Evolutionary conservation across 2,888 invertebrate genomes (phyloP).

Genomic region (Lochmaea crataegi): DNA sequence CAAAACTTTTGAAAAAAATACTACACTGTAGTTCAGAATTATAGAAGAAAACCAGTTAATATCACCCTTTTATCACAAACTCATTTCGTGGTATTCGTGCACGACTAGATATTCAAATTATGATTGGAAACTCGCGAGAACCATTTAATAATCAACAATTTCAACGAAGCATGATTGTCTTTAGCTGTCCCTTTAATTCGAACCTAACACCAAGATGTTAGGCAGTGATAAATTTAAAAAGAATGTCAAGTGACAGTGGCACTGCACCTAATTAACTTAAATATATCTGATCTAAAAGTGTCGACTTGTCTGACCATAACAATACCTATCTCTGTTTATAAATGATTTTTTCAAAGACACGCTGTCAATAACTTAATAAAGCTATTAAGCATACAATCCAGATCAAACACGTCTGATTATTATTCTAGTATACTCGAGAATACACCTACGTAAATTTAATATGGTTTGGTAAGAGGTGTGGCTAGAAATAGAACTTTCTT

Average conservation of each 20-base stretch:
- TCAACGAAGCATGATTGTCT: neutral
- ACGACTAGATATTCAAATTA: neutral
- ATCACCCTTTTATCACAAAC: neutral
- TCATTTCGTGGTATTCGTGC: neutral
- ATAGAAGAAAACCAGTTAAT: neutral
- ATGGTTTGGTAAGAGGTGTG: neutral
- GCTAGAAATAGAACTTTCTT: neutral
- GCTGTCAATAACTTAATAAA: constrained; percentile 36
- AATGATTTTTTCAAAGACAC: constrained; percentile 44
- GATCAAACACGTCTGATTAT: constrained; percentile 25
- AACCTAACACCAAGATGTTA: constrained; percentile 24
- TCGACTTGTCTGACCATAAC: constrained; percentile 51
- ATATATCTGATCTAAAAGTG: constrained; percentile 53
- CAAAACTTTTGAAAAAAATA: no score
- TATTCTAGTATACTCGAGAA: neutral
- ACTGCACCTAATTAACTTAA: constrained; percentile 51
- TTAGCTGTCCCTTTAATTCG: neutral
- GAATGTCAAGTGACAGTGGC: constrained; percentile 51
- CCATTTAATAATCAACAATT: neutral
- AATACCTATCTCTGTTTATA: constrained; percentile 45
- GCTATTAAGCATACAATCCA: constrained; percentile 34
- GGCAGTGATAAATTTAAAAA: constrained; percentile 36
- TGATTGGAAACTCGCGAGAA: neutral
- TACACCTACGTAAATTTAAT: constrained; percentile 17
- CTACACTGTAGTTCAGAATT: no score